phyloP scores from a whole-genome alignment of 2,113 vertebrate genomes.

The Apteryx mantelli region DNA sequence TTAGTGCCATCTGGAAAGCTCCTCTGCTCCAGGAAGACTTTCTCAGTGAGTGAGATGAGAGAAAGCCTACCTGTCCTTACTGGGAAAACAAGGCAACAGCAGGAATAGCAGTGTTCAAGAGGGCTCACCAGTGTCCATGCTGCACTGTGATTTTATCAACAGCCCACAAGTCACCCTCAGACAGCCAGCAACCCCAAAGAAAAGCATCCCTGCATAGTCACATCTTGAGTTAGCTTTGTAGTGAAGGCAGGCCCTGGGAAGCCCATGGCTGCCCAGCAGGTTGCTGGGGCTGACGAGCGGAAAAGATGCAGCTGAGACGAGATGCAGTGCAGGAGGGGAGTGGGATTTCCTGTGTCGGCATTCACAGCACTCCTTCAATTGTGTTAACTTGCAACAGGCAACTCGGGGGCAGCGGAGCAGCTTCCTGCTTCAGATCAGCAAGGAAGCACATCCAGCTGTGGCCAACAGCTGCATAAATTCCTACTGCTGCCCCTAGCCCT shows the following conservation, averaged over 20 bases:
- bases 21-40: not conserved
- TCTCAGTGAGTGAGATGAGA: not conserved
- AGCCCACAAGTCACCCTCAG: not conserved
- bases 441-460: slow-evolving; percentile 62
- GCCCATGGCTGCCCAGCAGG: not conserved
- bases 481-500: slow-evolving; percentile 12
- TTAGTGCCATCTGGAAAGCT: fast-evolving
- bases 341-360: slow-evolving; percentile 28
- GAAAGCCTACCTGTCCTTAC: not conserved
- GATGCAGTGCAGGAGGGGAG: not conserved
- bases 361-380: slow-evolving; percentile 16
- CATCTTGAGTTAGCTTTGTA: not conserved
- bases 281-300: not conserved
- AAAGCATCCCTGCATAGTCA: not conserved
- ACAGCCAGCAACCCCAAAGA: not conserved
- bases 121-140: not conserved
- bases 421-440: not conserved
- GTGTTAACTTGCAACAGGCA: slow-evolving; percentile 18
- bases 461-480: slow-evolving; percentile 61
- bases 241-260: not conserved
- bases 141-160: not conserved
- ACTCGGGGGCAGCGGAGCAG: not conserved
- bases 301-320: not conserved
- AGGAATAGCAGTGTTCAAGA: not conserved
- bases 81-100: not conserved